Conservation (phyloP, 2,888 invertebrate species). For the Clunio marinus region DNA sequence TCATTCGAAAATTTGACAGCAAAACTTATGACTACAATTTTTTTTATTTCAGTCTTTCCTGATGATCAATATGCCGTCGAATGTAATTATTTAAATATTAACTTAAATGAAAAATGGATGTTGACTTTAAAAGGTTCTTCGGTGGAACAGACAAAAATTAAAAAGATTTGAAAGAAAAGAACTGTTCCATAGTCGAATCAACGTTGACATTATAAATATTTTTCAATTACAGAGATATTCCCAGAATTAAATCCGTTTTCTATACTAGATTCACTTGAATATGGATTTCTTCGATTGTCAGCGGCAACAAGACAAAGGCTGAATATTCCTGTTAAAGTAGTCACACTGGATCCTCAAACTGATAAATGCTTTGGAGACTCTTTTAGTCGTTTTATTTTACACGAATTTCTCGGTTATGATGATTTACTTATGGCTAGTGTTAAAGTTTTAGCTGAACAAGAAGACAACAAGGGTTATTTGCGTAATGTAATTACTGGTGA, state of each 20-base stretch:
- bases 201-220: not conserved
- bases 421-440: constrained; percentile 96
- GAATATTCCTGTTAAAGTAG: constrained; percentile 86
- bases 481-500: constrained; percentile 97
- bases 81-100: too few species aligned
- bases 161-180: too few species aligned
- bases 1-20: not conserved
- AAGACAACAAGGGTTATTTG: constrained; percentile 92
- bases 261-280: constrained; percentile 85
- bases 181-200: not conserved
- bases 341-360: constrained; percentile 78
- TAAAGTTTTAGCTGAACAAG: constrained; percentile 89
- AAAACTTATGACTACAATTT: not conserved
- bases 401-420: constrained; percentile 93
- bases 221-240: not conserved
- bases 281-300: constrained; percentile 89
- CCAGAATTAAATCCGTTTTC: too few species aligned
- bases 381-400: constrained; percentile 83
- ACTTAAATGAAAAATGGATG: too few species aligned
- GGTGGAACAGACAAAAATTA: too few species aligned
- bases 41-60: constrained; percentile 55
- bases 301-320: constrained; percentile 79
- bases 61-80: constrained; percentile 96
- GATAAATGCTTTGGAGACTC: constrained; percentile 93
- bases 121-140: too few species aligned